Evolutionary conservation across 2,797 vertebrate genomes (phyloP).

Genomic region (Tenualosa thibaudeaui): DNA sequence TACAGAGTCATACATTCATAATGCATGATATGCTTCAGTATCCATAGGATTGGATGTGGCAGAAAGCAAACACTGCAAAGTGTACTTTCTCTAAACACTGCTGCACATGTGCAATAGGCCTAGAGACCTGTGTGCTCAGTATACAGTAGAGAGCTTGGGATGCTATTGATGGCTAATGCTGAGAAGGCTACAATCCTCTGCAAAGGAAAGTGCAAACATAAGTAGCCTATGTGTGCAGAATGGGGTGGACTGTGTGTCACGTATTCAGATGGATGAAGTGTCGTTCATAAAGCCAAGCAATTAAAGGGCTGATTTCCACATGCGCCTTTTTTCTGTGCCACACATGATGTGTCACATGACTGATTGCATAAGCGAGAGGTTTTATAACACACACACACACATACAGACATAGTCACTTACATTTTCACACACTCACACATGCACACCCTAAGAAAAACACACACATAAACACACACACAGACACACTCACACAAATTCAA

Average conservation of each 20-base stretch:
- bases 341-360: not conserved
- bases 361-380: constrained; percentile 4
- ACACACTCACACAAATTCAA: not conserved
- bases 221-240: not conserved
- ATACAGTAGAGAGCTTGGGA: not conserved
- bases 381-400: not conserved
- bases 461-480: not conserved
- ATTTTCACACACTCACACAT: not conserved
- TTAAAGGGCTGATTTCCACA: not conserved
- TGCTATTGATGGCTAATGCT: not conserved
- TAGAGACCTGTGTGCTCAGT: too few species aligned
- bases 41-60: not conserved
- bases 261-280: not conserved
- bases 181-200: not conserved
- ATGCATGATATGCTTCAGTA: not conserved
- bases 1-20: not conserved
- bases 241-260: not conserved
- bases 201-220: constrained; percentile 4
- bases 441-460: not conserved
- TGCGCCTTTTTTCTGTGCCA: not conserved
- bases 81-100: not conserved
- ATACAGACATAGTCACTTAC: not conserved
- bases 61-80: not conserved
- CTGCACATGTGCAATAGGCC: not conserved
- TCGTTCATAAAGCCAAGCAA: not conserved